A percentile compares a stretch with the other conserved stretches of the same genome.
Evolutionary conservation across 2,797 vertebrate genomes (phyloP).

Genomic region (Arrhamphus sclerolepis): DNA sequence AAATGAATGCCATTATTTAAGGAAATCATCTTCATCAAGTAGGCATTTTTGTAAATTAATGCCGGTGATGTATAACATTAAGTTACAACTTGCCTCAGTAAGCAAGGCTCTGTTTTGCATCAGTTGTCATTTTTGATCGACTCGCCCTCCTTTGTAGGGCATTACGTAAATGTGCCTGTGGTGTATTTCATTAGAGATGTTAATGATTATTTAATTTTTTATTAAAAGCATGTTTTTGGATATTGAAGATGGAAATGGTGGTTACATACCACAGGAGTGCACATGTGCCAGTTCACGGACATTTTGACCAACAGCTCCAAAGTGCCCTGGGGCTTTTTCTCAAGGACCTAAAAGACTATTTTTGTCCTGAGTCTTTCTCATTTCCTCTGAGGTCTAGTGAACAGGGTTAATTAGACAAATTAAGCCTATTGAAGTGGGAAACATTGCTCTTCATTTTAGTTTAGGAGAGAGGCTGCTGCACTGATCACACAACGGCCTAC

Average conservation of each 20-base stretch:
- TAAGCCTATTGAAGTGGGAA: too few relatives aligned
- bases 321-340: neutral
- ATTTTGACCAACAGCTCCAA: neutral
- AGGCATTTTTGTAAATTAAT: constrained; percentile 73
- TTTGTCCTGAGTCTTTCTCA: constrained; percentile 53
- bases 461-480: too few relatives aligned
- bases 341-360: neutral
- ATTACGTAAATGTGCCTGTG: constrained; percentile 1
- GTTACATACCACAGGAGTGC: neutral
- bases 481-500: too few relatives aligned
- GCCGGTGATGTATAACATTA: constrained; percentile 59
- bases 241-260: constrained; percentile 1
- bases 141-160: constrained; percentile 37
- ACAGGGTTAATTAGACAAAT: too few relatives aligned
- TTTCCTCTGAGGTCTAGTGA: too few relatives aligned
- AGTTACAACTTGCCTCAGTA: constrained; percentile 47
- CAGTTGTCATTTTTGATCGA: constrained; percentile 57
- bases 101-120: constrained; percentile 64
- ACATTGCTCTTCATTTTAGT: too few relatives aligned
- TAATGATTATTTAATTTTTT: constrained; percentile 15
- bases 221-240: constrained; percentile 5
- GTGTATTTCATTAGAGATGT: constrained; percentile 15
- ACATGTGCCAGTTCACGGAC: neutral
- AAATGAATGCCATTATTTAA: constrained; percentile 68
- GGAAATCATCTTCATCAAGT: constrained; percentile 65